Base-by-base conservation (phyloP, 2,797 vertebrate species). In the Sparidentex hasta region DNA sequence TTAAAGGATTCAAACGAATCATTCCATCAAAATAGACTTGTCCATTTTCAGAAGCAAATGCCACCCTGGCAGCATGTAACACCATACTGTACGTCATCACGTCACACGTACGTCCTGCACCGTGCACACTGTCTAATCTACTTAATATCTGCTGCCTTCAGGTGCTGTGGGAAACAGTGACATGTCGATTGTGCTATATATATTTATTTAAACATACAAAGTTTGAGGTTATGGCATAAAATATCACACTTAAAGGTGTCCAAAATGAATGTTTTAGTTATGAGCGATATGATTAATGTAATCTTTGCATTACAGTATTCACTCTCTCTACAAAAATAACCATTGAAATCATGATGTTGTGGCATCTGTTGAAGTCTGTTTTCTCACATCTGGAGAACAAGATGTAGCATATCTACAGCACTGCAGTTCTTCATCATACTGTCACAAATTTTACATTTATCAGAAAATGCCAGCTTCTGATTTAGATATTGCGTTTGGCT, bases 71-170 rank as follows among this genome's bases (percentile, higher is more conserved):
- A 16, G 16, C n/a, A 16, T 43, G 38, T 48, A 56, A 62, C 43
- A 21, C 74, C 65, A 61, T 38, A 2, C 16, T 69, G 18, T n/a
- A 75, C 81, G 83, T 86, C 84, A 87, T 81, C 74, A 71, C 74
- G 82, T 70, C 44, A 21, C 8, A 76, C 48, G 57, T 56, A 54
- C 55, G 11, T 29, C 3, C 23, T 23, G 62, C 33, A 41, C 56
- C 38, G 20, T 44, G 21, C 11, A 33, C 20, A 29, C 58, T 52
- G 12, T 29, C 50, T 73, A 77, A 80, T 75, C 52, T 33, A 0
- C 57, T 23, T 21, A 7, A 52, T 59, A 17, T 69, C 21, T 76
- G 90, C 33, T 89, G 79, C 90, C 47, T 93, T 91, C 80, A 90
- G 11, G 85, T 72, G 23, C 69, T 47, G 11, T 65, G 11, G 62